Evolutionary conservation across 23 tunicate genomes (phyloP).

Genomic region (Trididemnum nubilum): DNA sequence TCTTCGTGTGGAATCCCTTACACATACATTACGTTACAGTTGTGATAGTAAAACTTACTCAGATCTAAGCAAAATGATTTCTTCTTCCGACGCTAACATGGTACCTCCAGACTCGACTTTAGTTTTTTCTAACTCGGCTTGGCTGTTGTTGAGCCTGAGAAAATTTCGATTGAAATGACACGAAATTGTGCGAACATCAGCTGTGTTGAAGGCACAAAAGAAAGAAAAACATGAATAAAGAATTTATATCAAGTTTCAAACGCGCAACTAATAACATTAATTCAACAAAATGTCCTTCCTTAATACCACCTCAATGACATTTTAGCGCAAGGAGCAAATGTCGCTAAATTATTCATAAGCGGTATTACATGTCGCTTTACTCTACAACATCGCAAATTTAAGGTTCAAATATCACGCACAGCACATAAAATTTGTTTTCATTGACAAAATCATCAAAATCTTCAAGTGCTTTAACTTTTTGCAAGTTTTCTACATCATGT

Average conservation of each 20-base stretch:
- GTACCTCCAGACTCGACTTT: slow-evolving; percentile 96
- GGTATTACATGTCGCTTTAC: no score
- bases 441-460: no score
- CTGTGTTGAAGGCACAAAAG: not conserved
- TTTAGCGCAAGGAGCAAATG: no score
- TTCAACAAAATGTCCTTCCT: slow-evolving; percentile 10
- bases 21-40: no score
- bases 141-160: slow-evolving; percentile 88
- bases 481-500: no score
- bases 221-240: not conserved
- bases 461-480: no score
- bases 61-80: slow-evolving; percentile 45
- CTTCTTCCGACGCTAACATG: slow-evolving; percentile 80
- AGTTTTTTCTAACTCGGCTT: slow-evolving; percentile 88
- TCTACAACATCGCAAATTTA: no score
- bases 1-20: no score
- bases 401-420: no score
- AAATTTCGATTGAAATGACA: slow-evolving; percentile 11
- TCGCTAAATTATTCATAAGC: not conserved
- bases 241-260: no score
- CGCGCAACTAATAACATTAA: not conserved
- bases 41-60: slow-evolving; percentile 30
- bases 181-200: no score
- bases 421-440: no score
- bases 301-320: not conserved